Evolutionary conservation across 1,140 invertebrate genomes (phyloP), one percentile per base, ranked within the genome.

Genomic region (Carposina sasakii): DNA sequence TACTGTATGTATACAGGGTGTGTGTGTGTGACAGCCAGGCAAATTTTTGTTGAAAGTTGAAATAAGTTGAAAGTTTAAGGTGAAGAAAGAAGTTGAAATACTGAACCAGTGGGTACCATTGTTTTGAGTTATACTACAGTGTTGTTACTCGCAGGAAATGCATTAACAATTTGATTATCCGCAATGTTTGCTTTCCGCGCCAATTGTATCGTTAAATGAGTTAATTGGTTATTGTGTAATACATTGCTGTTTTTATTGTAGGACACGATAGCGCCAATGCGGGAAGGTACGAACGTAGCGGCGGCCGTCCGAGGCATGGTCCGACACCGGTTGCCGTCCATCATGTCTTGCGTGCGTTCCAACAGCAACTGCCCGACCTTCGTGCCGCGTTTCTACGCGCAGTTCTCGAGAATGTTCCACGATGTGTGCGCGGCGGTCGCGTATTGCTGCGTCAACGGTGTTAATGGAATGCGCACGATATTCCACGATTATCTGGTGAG

Each of bases 381-480:
- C 30, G 44, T 48, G 3, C 43, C 57, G 3, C 54, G 65, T 1
- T 74, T 69, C 55, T 71, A 67, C 33, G 39, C 50, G 2, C 41
- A 66, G 3, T 60, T 67, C 34, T 39, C 59, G 0, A 47, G 67
- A 0, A 26, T 74, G 6, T 76, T 67, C 49, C 49, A 53, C 3
- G 73, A 76, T 19, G 28, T 72, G 16, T 72, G 71, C 46, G 49
- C 67, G 0, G 52, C 72, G 1, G 48, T 76, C 10, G 41, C 54
- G 0, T 59, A 57, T 19, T 57, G 57, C 20, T 71, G 69, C 53
- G 45, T 34, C 2, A 56, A 73, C 1, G 64, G 64, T 2, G 43
- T 55, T 0, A 60, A 61, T 1, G 71, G 67, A 0, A 42, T 71
- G 6, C 51, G 60, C 1, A 23, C 12, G 2, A 46, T 73, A 0